Conservation (phyloP, 2,797 vertebrate genomes). For the Pempheris klunzingeri region DNA sequence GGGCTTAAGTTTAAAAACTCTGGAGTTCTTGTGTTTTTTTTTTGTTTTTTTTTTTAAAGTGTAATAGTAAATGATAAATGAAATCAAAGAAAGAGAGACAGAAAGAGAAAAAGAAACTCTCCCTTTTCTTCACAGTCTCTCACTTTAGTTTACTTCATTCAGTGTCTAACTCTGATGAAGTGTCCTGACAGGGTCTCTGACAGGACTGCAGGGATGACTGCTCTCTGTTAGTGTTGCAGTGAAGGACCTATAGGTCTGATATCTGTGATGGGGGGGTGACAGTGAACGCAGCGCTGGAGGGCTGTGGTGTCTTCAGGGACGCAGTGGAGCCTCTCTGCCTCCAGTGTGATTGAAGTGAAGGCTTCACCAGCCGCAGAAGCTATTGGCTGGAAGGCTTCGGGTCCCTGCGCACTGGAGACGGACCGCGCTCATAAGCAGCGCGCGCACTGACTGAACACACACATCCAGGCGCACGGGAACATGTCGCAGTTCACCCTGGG, state of each 20-base stretch:
- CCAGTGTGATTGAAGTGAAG: constrained; percentile 16
- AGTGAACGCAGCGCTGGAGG: neutral
- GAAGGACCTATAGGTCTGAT: neutral
- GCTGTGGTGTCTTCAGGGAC: neutral
- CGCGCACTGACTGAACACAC: constrained; percentile 43
- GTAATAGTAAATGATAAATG: too few species aligned
- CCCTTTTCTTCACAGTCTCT: too few species aligned
- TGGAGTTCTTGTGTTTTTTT: too few species aligned
- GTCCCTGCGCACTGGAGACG: constrained; percentile 48
- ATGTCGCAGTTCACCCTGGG: constrained; percentile 76
- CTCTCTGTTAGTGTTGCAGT: too few species aligned
- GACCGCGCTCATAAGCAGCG: constrained; percentile 19
- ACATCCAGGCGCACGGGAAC: constrained; percentile 36
- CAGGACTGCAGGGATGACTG: neutral
- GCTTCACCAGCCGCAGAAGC: constrained; percentile 43
- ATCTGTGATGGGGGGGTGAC: neutral
- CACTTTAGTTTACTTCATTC: too few species aligned
- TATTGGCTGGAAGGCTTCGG: constrained; percentile 63
- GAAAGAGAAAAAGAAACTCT: too few species aligned
- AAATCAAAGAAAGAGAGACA: too few species aligned
- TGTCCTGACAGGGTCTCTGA: neutral
- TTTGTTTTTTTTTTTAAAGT: too few species aligned
- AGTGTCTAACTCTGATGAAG: neutral
- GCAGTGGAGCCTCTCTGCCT: constrained; percentile 21
- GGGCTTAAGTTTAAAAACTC: too few species aligned